phyloP scores from a whole-genome alignment of 2,888 invertebrate genomes.

The Epicampocera succincta region DNA sequence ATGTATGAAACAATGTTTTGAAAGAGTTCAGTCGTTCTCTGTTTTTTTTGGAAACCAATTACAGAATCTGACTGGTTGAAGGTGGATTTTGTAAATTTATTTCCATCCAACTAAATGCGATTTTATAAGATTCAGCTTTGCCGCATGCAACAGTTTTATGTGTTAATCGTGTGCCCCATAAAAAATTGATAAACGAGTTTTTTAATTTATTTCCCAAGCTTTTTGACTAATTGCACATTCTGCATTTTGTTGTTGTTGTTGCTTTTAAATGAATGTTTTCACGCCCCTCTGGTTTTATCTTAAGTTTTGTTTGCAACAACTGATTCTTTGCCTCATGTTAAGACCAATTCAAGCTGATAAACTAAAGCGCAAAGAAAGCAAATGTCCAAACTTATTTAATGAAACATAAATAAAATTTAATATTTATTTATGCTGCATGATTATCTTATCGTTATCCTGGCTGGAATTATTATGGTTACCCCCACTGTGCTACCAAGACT shows the following conservation, averaged over 20 bases:
- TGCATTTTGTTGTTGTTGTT: conserved; percentile 1
- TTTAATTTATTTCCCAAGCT: conserved; percentile 12
- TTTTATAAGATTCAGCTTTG: too few relatives aligned
- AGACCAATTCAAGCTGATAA: conserved; percentile 4
- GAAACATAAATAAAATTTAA: conserved; percentile 13
- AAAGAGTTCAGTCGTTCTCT: too few relatives aligned
- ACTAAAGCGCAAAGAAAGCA: not conserved
- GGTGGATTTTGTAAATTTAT: too few relatives aligned
- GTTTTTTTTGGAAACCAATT: too few relatives aligned
- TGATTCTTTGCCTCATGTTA: not conserved
- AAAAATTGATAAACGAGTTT: conserved; percentile 36
- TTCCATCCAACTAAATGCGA: too few relatives aligned
- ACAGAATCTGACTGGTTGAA: too few relatives aligned
- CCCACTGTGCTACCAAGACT: conserved; percentile 16
- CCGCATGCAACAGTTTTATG: too few relatives aligned
- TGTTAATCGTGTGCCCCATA: not conserved
- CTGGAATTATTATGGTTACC: conserved; percentile 10
- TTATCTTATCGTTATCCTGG: conserved; percentile 47
- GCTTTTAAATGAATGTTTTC: not conserved
- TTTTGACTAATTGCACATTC: conserved; percentile 37
- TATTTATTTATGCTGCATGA: conserved; percentile 20
- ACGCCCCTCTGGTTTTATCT: conserved; percentile 34
- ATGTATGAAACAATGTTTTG: too few relatives aligned
- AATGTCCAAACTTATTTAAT: conserved; percentile 41
- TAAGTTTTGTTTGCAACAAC: not conserved